Base-by-base conservation (phyloP, 2,797 vertebrate species). In the Centropyge bicolor region DNA sequence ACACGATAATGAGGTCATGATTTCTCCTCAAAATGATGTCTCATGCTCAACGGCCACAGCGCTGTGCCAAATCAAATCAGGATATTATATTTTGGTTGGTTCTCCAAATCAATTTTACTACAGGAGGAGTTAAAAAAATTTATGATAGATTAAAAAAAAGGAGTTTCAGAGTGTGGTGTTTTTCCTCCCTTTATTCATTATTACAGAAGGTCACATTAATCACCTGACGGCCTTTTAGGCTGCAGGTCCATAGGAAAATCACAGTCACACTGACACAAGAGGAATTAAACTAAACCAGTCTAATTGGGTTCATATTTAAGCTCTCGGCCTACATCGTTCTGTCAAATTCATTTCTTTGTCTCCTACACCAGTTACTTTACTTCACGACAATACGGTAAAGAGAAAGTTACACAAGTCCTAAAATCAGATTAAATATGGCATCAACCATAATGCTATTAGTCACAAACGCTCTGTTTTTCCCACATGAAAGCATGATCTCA, bases 1-100 rank as follows among this genome's bases (percentile, higher is more conserved):
- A 74, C 64, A 51, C 8, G 0, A 70, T 71, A 76, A 78, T 82
- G 82, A 79, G 64, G 73, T 83, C 74, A 74, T 45, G 59, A 67
- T 64, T 73, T 56, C 24, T 11, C 41, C 36, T 79, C 0, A 2
- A 67, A 75, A 75, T 16, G 12, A 36, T 49, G 74, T 65, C 73
- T 62, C 43, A 41, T 83, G 41, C 51, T 64, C 48, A 62, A 27
- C 24, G 22, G 31, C 7, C 57, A 52, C 46, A 57, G 48, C 14
- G 9, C 51, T 24, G 48, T 69, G 49, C 14, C 46, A 63, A 74
- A 84, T 72, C 49, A 76, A 75, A 74, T 67, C 36, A 70, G 20
- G 9, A 36, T 74, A 19, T 68, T 51, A 40, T 17, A 69, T 70
- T 74, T 31, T 70, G 54, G 17, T 38, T 65, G 48, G 45, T 65